Evolutionary conservation across 2,888 invertebrate genomes (phyloP).

Genomic region (Ypsolopha scabrella): DNA sequence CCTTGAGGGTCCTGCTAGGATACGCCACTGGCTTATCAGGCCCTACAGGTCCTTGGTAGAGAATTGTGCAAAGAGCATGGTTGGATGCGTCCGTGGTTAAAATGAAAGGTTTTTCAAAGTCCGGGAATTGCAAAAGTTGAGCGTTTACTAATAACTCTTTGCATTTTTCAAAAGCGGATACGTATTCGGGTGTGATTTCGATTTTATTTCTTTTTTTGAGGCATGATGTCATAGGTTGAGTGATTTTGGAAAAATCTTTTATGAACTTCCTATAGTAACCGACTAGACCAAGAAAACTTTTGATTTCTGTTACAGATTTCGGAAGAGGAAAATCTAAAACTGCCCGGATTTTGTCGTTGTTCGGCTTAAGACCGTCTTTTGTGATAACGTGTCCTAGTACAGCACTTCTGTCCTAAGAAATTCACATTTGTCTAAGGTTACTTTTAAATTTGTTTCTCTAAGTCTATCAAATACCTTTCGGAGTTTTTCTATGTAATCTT

Average conservation of each 20-base stretch:
- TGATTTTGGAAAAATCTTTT: constrained; percentile 15
- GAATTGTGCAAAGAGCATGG: constrained; percentile 18
- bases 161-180: constrained; percentile 12
- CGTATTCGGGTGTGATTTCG: constrained; percentile 6
- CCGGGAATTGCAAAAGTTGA: constrained; percentile 13
- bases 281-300: constrained; percentile 21
- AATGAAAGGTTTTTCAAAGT: constrained; percentile 15
- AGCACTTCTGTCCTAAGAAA: constrained; percentile 4
- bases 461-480: constrained; percentile 9
- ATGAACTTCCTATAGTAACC: constrained; percentile 30
- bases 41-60: constrained; percentile 13
- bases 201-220: constrained; percentile 10
- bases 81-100: constrained; percentile 24
- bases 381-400: constrained; percentile 16
- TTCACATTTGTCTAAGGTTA: constrained; percentile 6
- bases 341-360: constrained; percentile 8
- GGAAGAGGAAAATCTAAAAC: constrained; percentile 10
- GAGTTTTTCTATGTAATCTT: constrained; percentile 6
- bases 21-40: constrained; percentile 16
- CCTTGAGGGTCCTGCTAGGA: constrained; percentile 14
- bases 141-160: constrained; percentile 5
- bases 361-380: constrained; percentile 9
- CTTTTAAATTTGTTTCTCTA: constrained; percentile 3
- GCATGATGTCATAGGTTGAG: constrained; percentile 18
- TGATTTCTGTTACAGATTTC: constrained; percentile 8